These are phyloP conservation scores for Urophycis tenuis DNA, from an alignment of 2,797 vertebrate genomes.

Conservation along the genomic window DNA sequence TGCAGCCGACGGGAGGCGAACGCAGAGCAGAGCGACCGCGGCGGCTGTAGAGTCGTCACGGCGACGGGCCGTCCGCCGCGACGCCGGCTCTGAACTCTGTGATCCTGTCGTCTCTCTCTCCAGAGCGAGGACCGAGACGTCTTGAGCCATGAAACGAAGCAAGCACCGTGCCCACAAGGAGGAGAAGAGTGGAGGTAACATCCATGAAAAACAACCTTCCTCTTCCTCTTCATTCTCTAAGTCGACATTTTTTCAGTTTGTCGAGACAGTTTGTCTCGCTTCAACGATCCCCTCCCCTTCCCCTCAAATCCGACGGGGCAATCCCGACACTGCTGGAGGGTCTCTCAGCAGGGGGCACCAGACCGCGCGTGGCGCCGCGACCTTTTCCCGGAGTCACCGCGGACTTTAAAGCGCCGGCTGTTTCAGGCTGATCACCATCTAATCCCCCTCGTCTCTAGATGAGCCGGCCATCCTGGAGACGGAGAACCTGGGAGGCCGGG, in stretches of 20 bases:
- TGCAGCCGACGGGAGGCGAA: not conserved
- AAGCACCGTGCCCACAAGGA: conserved; percentile 84
- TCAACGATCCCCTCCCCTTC: no score
- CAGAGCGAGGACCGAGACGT: conserved; percentile 70
- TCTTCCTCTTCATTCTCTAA: no score
- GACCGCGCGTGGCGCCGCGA: not conserved
- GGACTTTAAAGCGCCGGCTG: not conserved
- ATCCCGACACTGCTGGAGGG: not conserved
- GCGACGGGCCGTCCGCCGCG: not conserved
- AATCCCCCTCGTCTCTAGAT: conserved; percentile 63
- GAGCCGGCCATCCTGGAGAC: conserved; percentile 89
- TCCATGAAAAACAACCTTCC: no score
- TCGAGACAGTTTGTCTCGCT: no score
- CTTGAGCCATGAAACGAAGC: conserved; percentile 86
- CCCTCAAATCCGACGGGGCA: no score
- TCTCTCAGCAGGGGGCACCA: not conserved
- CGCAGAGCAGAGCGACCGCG: not conserved
- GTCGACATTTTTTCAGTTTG: no score
- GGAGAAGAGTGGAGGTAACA: conserved; percentile 74
- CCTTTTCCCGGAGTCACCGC: not conserved
- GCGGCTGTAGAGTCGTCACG: not conserved
- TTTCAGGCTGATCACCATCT: not conserved
- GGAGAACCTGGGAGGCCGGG: conserved; percentile 77
- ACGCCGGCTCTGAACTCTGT: not conserved
- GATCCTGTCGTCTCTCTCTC: conserved; percentile 25